Conservation (phyloP, 2,113 vertebrate species). For the Cricetomys ansorgei region DNA sequence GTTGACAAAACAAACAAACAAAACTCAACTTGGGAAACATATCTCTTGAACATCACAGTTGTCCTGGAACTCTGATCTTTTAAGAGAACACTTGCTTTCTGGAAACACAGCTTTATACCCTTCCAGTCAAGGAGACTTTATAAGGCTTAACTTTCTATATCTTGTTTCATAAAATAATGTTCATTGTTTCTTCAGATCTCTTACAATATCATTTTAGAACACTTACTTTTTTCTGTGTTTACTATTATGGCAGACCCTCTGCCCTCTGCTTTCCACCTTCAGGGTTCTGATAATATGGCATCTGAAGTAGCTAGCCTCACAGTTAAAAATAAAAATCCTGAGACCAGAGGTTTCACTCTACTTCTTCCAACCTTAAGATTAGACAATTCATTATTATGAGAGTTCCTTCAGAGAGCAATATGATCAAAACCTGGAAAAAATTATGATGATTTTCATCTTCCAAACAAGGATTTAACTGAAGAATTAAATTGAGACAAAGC, state of each 20-base stretch:
- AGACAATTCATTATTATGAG: background rate
- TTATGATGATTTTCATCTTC: background rate
- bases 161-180: background rate
- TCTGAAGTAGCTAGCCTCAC: background rate
- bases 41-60: background rate
- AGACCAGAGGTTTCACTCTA: background rate
- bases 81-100: background rate
- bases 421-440: background rate
- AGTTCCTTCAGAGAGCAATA: background rate
- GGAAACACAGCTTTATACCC: background rate
- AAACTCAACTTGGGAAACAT: too few species aligned
- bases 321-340: background rate
- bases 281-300: background rate
- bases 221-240: background rate
- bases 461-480: conserved; percentile 12
- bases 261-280: background rate
- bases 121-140: background rate
- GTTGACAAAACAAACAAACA: background rate
- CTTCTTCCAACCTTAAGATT: background rate
- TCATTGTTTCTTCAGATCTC: background rate
- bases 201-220: background rate
- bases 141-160: background rate
- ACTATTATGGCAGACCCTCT: background rate
- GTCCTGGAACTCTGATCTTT: background rate
- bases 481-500: conserved; percentile 46